Percentiles rank a stretch among this genome's conserved stretches.
Evolutionary conservation across 2,888 invertebrate species (phyloP).

Genomic region (Drosophila mettleri): DNA sequence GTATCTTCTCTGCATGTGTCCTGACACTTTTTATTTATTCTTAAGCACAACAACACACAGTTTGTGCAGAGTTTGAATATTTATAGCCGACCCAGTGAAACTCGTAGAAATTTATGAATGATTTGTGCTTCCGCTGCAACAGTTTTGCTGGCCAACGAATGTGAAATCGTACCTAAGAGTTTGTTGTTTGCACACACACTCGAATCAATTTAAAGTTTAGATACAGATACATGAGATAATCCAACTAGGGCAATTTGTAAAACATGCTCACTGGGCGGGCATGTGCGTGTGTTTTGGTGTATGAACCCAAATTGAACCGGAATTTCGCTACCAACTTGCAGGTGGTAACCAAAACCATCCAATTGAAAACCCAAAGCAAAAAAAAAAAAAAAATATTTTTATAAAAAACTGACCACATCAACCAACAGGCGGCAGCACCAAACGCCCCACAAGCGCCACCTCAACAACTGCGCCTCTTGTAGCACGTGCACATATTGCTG

Average conservation of each 20-base stretch:
- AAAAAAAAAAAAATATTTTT: neutral
- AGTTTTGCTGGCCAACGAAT: neutral
- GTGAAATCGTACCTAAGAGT: conserved; percentile 19
- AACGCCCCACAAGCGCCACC: conserved; percentile 9
- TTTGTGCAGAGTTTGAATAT: neutral
- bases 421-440: conserved; percentile 17
- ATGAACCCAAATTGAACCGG: neutral
- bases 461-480: conserved; percentile 22
- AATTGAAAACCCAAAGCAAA: conserved; percentile 29
- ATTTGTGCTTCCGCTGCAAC: neutral
- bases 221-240: neutral
- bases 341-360: conserved; percentile 32
- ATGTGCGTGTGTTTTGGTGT: neutral
- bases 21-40: no score
- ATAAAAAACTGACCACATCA: conserved; percentile 43
- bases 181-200: conserved; percentile 11
- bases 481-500: conserved; percentile 56
- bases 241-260: conserved; percentile 34
- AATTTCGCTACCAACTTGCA: conserved; percentile 28
- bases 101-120: neutral
- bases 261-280: neutral
- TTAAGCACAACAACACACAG: neutral
- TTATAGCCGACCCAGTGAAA: neutral
- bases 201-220: conserved; percentile 40
- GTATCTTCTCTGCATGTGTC: neutral